Evolutionary conservation across 2,888 invertebrate species (phyloP).

Genomic region (Cephalotes varians): DNA sequence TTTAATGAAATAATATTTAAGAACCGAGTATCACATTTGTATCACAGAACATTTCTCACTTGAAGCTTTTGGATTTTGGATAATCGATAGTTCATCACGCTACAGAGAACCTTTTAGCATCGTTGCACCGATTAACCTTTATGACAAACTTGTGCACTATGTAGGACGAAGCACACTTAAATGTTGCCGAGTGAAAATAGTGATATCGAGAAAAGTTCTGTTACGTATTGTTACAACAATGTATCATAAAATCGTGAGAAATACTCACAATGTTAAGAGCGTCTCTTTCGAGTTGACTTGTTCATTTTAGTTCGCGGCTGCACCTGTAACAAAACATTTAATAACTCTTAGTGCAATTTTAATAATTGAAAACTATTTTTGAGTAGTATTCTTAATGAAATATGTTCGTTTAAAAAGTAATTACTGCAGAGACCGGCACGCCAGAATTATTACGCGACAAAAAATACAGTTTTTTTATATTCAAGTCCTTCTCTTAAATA

Average conservation of each 20-base stretch:
- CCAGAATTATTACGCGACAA: neutral
- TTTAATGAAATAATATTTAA: too few relatives aligned
- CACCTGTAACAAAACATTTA: slow-evolving; percentile 75
- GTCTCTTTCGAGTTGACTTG: slow-evolving; percentile 80
- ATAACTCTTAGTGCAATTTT: slow-evolving; percentile 69
- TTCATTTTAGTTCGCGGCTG: slow-evolving; percentile 79
- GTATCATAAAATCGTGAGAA: neutral
- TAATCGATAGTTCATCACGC: slow-evolving; percentile 65
- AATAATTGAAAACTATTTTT: neutral
- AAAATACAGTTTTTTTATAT: neutral
- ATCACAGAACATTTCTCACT: neutral
- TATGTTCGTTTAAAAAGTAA: neutral
- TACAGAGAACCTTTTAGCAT: slow-evolving; percentile 68
- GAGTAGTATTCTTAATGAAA: neutral
- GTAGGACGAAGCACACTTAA: slow-evolving; percentile 60
- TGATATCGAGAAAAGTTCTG: slow-evolving; percentile 28
- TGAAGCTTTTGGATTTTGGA: slow-evolving; percentile 43
- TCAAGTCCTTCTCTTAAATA: neutral
- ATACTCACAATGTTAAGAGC: slow-evolving; percentile 73
- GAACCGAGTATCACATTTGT: neutral
- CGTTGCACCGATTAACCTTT: slow-evolving; percentile 75
- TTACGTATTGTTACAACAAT: neutral
- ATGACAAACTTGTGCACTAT: slow-evolving; percentile 56
- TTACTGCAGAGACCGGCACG: neutral
- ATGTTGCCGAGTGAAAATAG: slow-evolving; percentile 59